phyloP scores from a whole-genome alignment of 2,888 invertebrate genomes.

The Gibbula magus region DNA sequence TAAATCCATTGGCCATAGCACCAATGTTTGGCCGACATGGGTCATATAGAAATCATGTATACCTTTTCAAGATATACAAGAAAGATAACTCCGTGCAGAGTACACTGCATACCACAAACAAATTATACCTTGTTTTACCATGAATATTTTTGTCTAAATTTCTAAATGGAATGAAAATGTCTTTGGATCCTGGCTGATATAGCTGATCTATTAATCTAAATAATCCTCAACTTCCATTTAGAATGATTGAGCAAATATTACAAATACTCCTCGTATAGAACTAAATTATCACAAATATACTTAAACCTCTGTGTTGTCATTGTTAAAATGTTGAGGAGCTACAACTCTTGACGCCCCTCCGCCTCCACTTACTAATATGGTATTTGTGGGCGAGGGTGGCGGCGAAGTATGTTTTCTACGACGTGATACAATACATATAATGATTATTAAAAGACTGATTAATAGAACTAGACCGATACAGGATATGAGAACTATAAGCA shows the following conservation, averaged over 20 bases:
- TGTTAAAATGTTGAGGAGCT: constrained; percentile 32
- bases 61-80: no score
- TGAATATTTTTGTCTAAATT: no score
- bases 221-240: neutral
- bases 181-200: no score
- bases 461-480: constrained; percentile 55
- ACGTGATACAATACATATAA: constrained; percentile 54
- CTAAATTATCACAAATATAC: neutral
- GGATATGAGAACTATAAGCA: constrained; percentile 58
- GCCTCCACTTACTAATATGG: constrained; percentile 58
- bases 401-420: constrained; percentile 59
- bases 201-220: no score
- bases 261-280: neutral
- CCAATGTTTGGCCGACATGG: no score
- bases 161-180: no score
- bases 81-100: no score
- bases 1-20: no score
- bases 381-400: constrained; percentile 63
- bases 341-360: constrained; percentile 44
- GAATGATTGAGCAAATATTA: neutral
- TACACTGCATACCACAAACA: no score
- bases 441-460: constrained; percentile 50
- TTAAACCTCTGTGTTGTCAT: constrained; percentile 47
- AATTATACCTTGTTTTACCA: no score
- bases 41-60: no score